A percentile compares a stretch with the other conserved stretches of the same genome.
phyloP scores from a whole-genome alignment of 2,113 vertebrate genomes.

The Triplophysa rosa region DNA sequence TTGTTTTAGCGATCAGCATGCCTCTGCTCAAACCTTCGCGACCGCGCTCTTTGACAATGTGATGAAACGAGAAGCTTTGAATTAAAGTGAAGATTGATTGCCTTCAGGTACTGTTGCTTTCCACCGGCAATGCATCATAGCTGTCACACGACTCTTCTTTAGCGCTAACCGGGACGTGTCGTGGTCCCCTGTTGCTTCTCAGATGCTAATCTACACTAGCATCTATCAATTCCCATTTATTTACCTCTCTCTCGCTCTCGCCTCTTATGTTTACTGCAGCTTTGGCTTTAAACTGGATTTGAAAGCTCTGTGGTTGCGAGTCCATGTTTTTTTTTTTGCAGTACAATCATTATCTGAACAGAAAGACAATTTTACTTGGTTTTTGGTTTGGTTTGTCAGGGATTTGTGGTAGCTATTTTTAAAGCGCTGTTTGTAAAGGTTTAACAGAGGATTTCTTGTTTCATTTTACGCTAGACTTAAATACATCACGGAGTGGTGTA shows the following conservation, averaged over 20 bases:
- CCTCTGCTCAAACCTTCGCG: constrained; percentile 35
- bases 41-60: constrained; percentile 48
- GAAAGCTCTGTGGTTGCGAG: neutral
- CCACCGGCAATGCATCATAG: constrained; percentile 52
- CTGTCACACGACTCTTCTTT: constrained; percentile 37
- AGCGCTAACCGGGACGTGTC: constrained; percentile 39
- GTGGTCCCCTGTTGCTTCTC: constrained; percentile 30
- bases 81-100: constrained; percentile 61
- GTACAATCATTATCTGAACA: neutral
- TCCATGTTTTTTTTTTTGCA: neutral
- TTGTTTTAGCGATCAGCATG: constrained; percentile 29
- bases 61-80: constrained; percentile 58
- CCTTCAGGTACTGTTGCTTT: constrained; percentile 51
- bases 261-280: neutral
- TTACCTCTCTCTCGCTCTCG: constrained; percentile 34
- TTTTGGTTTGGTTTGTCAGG: neutral
- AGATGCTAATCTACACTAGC: constrained; percentile 52
- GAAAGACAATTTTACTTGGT: neutral
- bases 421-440: neutral
- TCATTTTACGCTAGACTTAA: too few relatives aligned
- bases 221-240: constrained; percentile 48
- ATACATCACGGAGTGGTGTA: too few relatives aligned
- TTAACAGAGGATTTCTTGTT: too few relatives aligned
- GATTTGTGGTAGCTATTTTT: neutral
- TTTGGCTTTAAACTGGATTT: neutral